Percentiles rank a stretch among this genome's conserved stretches.
Evolutionary conservation across 2,113 vertebrate species (phyloP).

Genomic region (Gobiocypris rarus): DNA sequence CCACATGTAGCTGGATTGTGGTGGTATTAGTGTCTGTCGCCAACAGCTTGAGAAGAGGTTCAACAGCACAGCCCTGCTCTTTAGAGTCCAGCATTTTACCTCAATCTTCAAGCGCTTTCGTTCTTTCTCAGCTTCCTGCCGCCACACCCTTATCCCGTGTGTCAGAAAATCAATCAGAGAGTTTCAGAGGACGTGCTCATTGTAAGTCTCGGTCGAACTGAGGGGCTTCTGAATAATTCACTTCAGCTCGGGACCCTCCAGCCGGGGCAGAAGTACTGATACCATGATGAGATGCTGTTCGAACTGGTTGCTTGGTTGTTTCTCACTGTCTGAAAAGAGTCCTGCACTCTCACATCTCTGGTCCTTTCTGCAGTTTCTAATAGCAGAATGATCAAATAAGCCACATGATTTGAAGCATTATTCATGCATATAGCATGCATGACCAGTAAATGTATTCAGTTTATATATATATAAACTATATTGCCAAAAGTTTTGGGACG

Average conservation of each 20-base stretch:
- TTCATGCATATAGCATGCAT: no score
- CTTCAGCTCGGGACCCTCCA: conserved; percentile 44
- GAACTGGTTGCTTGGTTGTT: not conserved
- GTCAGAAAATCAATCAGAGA: conserved; percentile 91
- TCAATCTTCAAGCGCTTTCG: not conserved
- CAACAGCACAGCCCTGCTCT: conserved; percentile 1
- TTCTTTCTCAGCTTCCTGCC: not conserved
- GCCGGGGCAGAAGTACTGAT: not conserved
- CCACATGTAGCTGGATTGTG: not conserved
- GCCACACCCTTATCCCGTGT: conserved; percentile 68
- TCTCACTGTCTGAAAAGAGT: no score
- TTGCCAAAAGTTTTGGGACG: no score
- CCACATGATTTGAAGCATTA: no score
- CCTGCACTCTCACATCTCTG: no score
- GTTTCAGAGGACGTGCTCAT: conserved; percentile 72
- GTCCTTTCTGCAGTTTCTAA: no score
- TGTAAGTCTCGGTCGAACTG: conserved; percentile 67
- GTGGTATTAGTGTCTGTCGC: not conserved
- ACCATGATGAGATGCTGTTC: not conserved
- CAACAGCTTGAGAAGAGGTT: not conserved
- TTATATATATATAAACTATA: no score
- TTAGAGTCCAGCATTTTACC: not conserved
- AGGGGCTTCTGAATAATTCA: conserved; percentile 82
- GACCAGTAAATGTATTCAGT: no score
- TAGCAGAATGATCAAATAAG: no score